Evolutionary conservation across 1,140 invertebrate genomes (phyloP).

Genomic region (Samia ricini): DNA sequence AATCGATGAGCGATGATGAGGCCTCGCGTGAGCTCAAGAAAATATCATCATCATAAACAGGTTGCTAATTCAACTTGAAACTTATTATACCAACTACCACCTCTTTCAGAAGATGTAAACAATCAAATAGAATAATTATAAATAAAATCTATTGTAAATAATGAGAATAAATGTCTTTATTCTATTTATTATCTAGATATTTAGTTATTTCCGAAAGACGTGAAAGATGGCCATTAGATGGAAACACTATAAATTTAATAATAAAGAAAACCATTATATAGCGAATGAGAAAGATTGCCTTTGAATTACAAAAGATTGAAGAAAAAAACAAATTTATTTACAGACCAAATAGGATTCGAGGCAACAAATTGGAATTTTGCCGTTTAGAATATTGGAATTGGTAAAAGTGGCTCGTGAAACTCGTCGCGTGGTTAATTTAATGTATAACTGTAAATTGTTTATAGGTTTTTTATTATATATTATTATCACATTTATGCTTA

Average conservation of each 20-base stretch:
- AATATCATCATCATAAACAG: too few species aligned
- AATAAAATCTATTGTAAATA: too few species aligned
- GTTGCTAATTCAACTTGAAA: too few species aligned
- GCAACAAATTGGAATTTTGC: constrained; percentile 2
- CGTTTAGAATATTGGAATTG: constrained; percentile 5
- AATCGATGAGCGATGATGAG: too few species aligned
- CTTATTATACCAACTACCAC: too few species aligned
- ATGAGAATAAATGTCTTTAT: too few species aligned
- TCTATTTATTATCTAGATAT: too few species aligned
- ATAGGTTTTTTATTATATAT: background rate
- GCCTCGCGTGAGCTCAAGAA: too few species aligned
- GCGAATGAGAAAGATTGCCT: background rate
- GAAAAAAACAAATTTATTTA: constrained; percentile 11
- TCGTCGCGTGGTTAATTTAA: background rate
- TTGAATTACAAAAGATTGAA: constrained; percentile 14
- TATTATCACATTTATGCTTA: background rate
- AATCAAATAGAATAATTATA: too few species aligned
- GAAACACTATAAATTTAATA: background rate
- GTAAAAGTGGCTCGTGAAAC: background rate
- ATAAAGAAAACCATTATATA: background rate
- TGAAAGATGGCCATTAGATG: too few species aligned
- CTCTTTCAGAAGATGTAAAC: too few species aligned
- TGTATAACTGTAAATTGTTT: background rate
- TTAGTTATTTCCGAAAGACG: too few species aligned
- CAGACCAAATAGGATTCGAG: constrained; percentile 8